phyloP scores from a whole-genome alignment of 2,113 vertebrate species.

The Tetrax tetrax region DNA sequence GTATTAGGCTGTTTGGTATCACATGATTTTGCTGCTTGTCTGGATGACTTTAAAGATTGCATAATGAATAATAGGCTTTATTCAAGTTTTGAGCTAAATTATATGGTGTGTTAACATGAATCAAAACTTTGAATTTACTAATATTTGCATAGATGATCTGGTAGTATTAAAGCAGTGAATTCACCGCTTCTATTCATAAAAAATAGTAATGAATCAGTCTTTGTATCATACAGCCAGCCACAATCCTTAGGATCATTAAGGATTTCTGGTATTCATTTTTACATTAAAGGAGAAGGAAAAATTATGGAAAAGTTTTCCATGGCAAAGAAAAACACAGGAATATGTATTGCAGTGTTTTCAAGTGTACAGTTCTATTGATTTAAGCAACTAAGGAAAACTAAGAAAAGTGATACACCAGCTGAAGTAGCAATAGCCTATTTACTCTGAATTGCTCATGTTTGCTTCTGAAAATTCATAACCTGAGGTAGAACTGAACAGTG shows the following conservation, averaged over 20 bases:
- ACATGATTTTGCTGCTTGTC: neutral
- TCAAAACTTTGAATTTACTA: neutral
- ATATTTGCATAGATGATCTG: neutral
- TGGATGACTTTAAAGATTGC: neutral
- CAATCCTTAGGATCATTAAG: neutral
- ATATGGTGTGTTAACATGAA: neutral
- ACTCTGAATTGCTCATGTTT: constrained; percentile 18
- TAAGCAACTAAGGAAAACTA: neutral
- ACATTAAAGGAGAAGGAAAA: neutral
- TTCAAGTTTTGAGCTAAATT: neutral
- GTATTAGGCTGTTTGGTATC: neutral
- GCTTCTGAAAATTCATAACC: constrained; percentile 32
- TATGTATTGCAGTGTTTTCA: neutral
- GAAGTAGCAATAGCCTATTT: constrained; percentile 3
- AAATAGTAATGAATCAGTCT: neutral
- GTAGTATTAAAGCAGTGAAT: neutral
- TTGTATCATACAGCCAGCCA: neutral
- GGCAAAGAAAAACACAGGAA: neutral
- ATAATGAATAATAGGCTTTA: neutral
- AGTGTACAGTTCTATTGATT: neutral
- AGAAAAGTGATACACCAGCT: neutral
- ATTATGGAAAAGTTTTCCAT: neutral
- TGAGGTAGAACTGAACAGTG: neutral
- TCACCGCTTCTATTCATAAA: neutral
- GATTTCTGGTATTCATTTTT: neutral